Percentiles rank a stretch among this genome's conserved stretches.
These are phyloP conservation scores for Dynastes hyllus DNA, from an alignment of 2,888 invertebrate genomes.

Conservation along the genomic window DNA sequence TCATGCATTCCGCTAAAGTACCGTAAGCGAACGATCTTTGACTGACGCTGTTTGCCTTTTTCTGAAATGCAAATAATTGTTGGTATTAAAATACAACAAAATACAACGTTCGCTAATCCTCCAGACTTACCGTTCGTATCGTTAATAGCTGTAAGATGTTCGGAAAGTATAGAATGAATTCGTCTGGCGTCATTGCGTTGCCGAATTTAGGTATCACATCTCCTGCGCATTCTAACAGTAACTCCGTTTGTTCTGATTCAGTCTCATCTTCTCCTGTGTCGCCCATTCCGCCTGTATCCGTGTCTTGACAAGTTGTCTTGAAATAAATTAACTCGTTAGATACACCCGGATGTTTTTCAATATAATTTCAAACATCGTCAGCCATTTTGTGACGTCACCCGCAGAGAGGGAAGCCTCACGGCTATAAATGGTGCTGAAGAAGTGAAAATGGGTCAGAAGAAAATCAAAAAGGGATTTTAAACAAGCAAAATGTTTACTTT, in stretches of 20 bases:
- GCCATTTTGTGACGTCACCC: too few species aligned
- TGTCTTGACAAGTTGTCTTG: conserved; percentile 73
- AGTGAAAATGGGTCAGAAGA: too few species aligned
- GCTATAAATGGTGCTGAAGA: too few species aligned
- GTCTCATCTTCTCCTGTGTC: conserved; percentile 70
- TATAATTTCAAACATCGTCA: too few species aligned
- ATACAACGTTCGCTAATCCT: neutral
- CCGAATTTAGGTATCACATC: conserved; percentile 83
- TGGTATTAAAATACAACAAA: neutral
- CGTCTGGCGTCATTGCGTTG: conserved; percentile 77
- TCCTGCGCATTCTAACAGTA: conserved; percentile 83
- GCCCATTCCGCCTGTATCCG: conserved; percentile 68
- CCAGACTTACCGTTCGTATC: conserved; percentile 76
- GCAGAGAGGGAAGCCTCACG: too few species aligned
- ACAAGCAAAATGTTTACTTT: too few species aligned
- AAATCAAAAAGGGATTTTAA: too few species aligned
- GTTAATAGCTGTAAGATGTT: conserved; percentile 77
- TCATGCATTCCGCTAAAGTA: conserved; percentile 82
- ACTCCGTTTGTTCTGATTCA: conserved; percentile 83
- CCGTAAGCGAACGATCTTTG: conserved; percentile 84
- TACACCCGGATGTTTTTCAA: too few species aligned
- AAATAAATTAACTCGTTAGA: conserved; percentile 48
- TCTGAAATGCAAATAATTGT: conserved; percentile 69
- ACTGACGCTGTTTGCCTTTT: conserved; percentile 77
- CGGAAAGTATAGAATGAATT: conserved; percentile 80